A percentile compares a stretch with the other conserved stretches of the same genome.
These are phyloP conservation scores for Lagopus leucura DNA, from an alignment of 2,113 vertebrate genomes.

Conservation along the genomic window DNA sequence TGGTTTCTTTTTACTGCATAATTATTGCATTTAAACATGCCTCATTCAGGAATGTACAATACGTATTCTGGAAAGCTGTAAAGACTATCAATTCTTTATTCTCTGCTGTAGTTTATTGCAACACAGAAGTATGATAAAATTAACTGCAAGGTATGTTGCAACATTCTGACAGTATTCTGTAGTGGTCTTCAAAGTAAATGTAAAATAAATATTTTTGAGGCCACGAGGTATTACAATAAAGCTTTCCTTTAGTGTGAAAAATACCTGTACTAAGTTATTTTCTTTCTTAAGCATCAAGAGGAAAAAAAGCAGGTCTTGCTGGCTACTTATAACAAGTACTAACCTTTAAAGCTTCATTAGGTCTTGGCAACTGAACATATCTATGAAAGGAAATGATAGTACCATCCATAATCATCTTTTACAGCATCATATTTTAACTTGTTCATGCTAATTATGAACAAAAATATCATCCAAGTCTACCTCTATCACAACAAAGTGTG, in stretches of 20 bases:
- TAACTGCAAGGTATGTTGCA: background rate
- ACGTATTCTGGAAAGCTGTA: background rate
- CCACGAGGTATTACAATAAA: background rate
- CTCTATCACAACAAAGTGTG: background rate
- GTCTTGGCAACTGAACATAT: background rate
- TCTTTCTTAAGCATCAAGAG: background rate
- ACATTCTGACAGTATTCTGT: background rate
- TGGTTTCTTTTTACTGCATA: background rate
- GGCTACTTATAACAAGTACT: background rate
- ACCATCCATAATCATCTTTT: background rate
- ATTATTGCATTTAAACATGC: background rate
- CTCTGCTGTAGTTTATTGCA: background rate
- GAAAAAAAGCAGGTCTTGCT: background rate
- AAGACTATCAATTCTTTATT: constrained; percentile 2
- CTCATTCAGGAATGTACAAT: background rate
- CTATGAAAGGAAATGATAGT: background rate
- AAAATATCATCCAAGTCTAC: background rate
- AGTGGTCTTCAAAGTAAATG: background rate
- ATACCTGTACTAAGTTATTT: background rate
- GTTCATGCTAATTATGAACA: background rate
- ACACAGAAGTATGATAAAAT: background rate
- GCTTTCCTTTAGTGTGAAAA: background rate
- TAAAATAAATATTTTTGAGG: background rate
- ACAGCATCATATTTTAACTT: background rate
- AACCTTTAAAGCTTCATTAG: background rate